phyloP scores from a whole-genome alignment of 2,888 invertebrate species.

The Hedya salicella region DNA sequence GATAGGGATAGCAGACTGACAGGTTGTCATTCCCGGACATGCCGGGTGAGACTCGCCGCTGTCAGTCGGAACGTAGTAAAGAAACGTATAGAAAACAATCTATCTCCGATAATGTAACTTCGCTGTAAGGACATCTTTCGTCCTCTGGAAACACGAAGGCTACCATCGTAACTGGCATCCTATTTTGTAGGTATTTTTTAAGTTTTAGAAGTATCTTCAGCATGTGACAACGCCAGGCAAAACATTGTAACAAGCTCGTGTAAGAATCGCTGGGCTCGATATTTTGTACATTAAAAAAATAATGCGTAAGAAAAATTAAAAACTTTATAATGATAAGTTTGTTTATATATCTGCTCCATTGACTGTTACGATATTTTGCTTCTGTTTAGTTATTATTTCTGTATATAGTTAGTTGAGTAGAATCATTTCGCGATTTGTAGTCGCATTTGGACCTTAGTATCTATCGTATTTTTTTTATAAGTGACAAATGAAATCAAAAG shows the following conservation, averaged over 20 bases:
- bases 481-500: slow-evolving; percentile 48
- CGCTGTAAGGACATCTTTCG: slow-evolving; percentile 12
- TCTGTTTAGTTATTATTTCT: slow-evolving; percentile 50
- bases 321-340: slow-evolving; percentile 42
- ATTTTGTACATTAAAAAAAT: slow-evolving; percentile 48
- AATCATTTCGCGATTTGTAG: slow-evolving; percentile 52
- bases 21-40: too few species aligned
- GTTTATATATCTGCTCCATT: slow-evolving; percentile 44
- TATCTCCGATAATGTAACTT: background rate
- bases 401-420: slow-evolving; percentile 52
- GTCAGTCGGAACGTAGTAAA: background rate
- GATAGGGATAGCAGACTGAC: too few species aligned
- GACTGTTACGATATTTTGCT: slow-evolving; percentile 57
- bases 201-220: slow-evolving; percentile 40
- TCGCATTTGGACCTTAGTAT: slow-evolving; percentile 57
- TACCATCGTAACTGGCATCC: slow-evolving; percentile 41
- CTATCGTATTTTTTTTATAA: slow-evolving; percentile 54
- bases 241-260: slow-evolving; percentile 51
- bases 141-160: slow-evolving; percentile 10
- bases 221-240: slow-evolving; percentile 46
- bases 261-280: slow-evolving; percentile 38
- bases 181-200: slow-evolving; percentile 40
- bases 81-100: background rate
- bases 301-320: slow-evolving; percentile 34
- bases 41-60: too few species aligned